Evolutionary conservation across 2,888 invertebrate species (phyloP).

Genomic region (Tyria jacobaeae): DNA sequence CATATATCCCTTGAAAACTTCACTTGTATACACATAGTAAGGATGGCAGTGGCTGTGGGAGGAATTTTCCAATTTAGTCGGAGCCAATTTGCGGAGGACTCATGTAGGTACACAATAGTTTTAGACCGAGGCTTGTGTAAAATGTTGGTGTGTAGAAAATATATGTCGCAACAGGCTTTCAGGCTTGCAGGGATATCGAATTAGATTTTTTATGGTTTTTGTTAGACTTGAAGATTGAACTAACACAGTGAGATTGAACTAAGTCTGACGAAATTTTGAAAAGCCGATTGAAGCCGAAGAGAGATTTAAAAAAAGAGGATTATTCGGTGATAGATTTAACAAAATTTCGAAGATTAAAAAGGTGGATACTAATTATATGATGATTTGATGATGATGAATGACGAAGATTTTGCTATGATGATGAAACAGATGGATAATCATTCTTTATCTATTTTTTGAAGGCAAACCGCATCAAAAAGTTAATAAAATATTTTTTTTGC

Average conservation of each 20-base stretch:
- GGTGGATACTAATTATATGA: too few species aligned
- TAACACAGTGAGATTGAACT: neutral
- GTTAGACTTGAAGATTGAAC: neutral
- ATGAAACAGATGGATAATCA: too few species aligned
- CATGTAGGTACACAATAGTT: conserved; percentile 16
- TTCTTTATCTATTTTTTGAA: too few species aligned
- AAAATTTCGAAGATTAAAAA: too few species aligned
- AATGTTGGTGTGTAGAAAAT: conserved; percentile 11
- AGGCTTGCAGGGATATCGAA: conserved; percentile 3
- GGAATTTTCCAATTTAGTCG: conserved; percentile 42
- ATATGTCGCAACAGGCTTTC: conserved; percentile 5
- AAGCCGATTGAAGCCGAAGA: too few species aligned
- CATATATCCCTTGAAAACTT: conserved; percentile 7
- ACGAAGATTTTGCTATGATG: too few species aligned
- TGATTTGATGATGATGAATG: too few species aligned
- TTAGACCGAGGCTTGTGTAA: conserved; percentile 12
- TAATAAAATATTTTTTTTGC: too few species aligned
- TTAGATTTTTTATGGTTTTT: conserved; percentile 10
- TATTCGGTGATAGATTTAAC: too few species aligned
- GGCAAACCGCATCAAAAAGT: too few species aligned
- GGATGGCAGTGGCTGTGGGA: conserved; percentile 12
- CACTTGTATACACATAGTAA: conserved; percentile 13
- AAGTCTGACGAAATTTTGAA: neutral
- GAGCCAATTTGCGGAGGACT: conserved; percentile 24
- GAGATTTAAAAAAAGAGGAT: too few species aligned